phyloP scores from a whole-genome alignment of 2,113 vertebrate species.

The Thamnophis sirtalis region DNA sequence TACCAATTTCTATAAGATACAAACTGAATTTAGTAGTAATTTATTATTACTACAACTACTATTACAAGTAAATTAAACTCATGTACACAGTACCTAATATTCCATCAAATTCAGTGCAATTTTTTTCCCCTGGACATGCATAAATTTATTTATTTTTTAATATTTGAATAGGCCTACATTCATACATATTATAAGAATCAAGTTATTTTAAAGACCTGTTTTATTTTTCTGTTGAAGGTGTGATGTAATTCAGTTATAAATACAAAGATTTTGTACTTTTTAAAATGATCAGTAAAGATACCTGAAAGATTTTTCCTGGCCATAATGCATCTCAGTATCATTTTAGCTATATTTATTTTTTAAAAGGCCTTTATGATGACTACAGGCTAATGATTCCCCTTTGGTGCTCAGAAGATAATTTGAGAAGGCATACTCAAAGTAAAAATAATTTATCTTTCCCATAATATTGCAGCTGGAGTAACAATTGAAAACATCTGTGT shows the following conservation, averaged over 20 bases:
- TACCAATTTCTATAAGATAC: not conserved
- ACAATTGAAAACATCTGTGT: not conserved
- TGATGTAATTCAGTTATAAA: not conserved
- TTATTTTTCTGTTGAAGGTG: not conserved
- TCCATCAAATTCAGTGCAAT: not conserved
- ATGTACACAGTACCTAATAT: not conserved
- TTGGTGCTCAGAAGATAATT: not conserved
- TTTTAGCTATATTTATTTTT: not conserved
- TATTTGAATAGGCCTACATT: not conserved
- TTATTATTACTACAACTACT: not conserved
- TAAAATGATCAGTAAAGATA: not conserved
- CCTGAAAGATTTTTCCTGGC: not conserved
- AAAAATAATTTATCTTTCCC: slow-evolving; percentile 9
- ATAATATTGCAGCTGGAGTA: slow-evolving; percentile 5
- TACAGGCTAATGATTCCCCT: not conserved
- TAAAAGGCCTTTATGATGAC: not conserved
- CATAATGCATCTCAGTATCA: not conserved
- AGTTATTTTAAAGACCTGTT: not conserved
- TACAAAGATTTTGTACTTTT: not conserved
- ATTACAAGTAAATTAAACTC: not conserved
- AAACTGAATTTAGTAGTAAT: no score
- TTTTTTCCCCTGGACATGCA: not conserved
- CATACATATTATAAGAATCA: not conserved
- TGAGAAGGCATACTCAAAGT: not conserved
- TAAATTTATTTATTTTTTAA: not conserved